Evolutionary conservation across 2,113 vertebrate genomes (phyloP).

Genomic region (Copsychus sechellarum): DNA sequence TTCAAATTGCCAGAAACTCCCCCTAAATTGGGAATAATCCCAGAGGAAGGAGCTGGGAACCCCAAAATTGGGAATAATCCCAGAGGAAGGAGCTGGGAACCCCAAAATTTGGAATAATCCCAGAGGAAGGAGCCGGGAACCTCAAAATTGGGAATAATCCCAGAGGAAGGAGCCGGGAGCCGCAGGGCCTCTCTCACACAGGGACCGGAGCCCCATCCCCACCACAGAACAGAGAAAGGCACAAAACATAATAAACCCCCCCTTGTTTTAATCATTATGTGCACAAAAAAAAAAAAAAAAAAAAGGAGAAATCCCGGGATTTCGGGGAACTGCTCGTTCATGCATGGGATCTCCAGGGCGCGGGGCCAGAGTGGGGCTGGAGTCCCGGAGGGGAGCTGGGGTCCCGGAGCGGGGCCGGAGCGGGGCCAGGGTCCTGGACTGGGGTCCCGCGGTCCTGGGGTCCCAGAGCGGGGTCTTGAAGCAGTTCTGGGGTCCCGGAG

Average conservation of each 20-base stretch:
- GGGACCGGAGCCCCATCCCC: not conserved
- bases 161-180: not conserved
- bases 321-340: not conserved
- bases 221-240: not conserved
- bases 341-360: not conserved
- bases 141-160: fast-evolving
- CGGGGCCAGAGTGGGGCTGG: not conserved
- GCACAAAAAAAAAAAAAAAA: not conserved
- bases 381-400: no score
- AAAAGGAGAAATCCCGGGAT: not conserved
- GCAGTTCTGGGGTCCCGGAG: no score
- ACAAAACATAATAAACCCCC: not conserved
- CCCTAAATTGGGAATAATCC: not conserved
- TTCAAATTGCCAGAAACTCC: not conserved
- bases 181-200: not conserved
- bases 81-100: not conserved
- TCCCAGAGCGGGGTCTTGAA: no score
- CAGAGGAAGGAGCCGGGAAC: not conserved
- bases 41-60: not conserved
- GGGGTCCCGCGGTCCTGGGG: no score
- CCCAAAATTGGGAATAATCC: not conserved
- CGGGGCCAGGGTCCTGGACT: not conserved
- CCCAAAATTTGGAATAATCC: fast-evolving
- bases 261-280: not conserved
- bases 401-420: not conserved